phyloP scores from a whole-genome alignment of 92 coral and sea anemone genomes.

The Parazoanthus swiftii region DNA sequence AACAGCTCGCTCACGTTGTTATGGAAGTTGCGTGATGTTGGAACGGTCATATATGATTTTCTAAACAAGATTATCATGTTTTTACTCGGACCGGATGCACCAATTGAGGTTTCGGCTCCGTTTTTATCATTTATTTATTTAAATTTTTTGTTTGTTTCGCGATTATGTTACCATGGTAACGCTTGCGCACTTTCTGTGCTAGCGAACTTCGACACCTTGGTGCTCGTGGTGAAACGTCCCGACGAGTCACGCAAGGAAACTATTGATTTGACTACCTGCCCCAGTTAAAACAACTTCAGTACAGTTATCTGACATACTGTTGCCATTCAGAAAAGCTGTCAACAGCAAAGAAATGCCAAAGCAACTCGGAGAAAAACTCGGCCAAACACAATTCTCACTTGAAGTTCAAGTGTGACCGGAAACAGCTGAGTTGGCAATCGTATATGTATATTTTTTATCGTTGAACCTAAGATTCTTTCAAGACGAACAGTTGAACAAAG shows the following conservation, averaged over 20 bases:
- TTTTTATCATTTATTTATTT: no score
- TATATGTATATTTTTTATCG: not conserved
- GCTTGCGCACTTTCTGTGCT: no score
- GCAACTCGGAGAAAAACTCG: not conserved
- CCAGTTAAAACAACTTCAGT: not conserved
- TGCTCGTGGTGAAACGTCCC: not conserved
- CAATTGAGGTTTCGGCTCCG: no score
- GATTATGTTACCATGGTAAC: no score
- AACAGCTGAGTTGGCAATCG: conserved; percentile 5
- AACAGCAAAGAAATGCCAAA: no score
- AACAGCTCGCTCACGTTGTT: no score
- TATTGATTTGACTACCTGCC: not conserved
- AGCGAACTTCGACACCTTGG: no score
- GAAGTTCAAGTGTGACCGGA: not conserved
- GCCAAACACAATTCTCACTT: not conserved
- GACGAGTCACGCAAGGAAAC: not conserved
- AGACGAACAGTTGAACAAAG: not conserved
- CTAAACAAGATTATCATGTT: no score
- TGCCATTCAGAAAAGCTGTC: not conserved
- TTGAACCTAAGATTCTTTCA: not conserved
- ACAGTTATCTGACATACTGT: not conserved
- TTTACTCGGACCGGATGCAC: no score
- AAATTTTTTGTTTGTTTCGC: no score
- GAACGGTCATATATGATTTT: no score
- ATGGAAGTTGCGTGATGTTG: no score